phyloP scores from a whole-genome alignment of 2,888 invertebrate genomes.

The Oscheius sp. region DNA sequence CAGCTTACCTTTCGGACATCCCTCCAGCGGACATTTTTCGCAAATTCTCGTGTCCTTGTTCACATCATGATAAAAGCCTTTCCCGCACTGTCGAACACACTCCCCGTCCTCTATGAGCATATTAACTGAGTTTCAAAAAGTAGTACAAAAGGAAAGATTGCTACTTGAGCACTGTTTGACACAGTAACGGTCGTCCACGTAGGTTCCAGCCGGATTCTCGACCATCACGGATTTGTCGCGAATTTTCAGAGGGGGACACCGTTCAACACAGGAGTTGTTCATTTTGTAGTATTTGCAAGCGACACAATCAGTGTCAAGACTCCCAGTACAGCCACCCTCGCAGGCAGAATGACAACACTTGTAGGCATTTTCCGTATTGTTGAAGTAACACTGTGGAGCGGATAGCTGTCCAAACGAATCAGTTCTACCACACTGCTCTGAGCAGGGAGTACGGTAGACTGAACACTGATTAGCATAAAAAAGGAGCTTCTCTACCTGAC shows the following conservation, averaged over 20 bases:
- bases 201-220: slow-evolving; percentile 55
- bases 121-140: slow-evolving; percentile 36
- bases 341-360: slow-evolving; percentile 94
- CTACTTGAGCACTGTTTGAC: slow-evolving; percentile 67
- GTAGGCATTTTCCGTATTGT: slow-evolving; percentile 78
- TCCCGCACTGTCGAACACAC: slow-evolving; percentile 57
- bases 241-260: slow-evolving; percentile 79
- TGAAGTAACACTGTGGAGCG: slow-evolving; percentile 77
- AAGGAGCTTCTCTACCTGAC: not conserved
- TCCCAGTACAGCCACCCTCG: slow-evolving; percentile 95
- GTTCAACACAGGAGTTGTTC: slow-evolving; percentile 93
- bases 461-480: slow-evolving; percentile 77
- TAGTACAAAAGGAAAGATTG: too few relatives aligned
- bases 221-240: slow-evolving; percentile 46
- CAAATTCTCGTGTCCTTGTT: slow-evolving; percentile 48
- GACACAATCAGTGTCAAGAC: slow-evolving; percentile 91
- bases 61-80: slow-evolving; percentile 47
- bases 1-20: slow-evolving; percentile 42
- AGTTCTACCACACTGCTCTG: slow-evolving; percentile 72
- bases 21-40: slow-evolving; percentile 42
- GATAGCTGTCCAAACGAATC: not conserved
- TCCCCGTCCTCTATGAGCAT: slow-evolving; percentile 53
- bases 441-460: slow-evolving; percentile 85
- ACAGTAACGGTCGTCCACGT: slow-evolving; percentile 87
- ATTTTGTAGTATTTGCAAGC: slow-evolving; percentile 96